Conservation (phyloP, 2,797 vertebrate genomes). For the Iguana delicatissima region DNA sequence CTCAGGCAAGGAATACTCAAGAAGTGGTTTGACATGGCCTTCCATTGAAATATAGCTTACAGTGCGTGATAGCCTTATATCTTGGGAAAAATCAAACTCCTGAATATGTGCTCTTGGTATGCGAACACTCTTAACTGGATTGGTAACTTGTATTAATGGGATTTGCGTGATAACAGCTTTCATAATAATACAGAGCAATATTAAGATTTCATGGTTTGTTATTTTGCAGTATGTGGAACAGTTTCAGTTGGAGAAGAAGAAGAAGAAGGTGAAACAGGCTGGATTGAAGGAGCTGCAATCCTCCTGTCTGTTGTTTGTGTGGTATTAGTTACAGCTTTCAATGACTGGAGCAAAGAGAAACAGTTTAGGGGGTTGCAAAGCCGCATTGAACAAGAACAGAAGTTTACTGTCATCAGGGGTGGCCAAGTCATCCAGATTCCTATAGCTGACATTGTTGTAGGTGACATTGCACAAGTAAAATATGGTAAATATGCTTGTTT, state of each 20-base stretch:
- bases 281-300: constrained; percentile 98
- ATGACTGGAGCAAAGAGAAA: constrained; percentile 99
- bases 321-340: constrained; percentile 97
- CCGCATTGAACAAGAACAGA: constrained; percentile 98
- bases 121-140: background rate
- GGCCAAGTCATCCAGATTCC: constrained; percentile 97
- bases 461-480: constrained; percentile 98
- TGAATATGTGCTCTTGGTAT: background rate
- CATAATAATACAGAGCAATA: background rate
- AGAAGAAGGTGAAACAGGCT: constrained; percentile 92
- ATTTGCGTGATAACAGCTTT: background rate
- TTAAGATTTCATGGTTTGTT: constrained; percentile 42
- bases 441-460: constrained; percentile 96
- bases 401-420: constrained; percentile 94
- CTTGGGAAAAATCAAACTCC: background rate
- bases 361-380: constrained; percentile 97
- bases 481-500: constrained; percentile 86
- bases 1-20: too few relatives aligned
- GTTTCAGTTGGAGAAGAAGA: constrained; percentile 91
- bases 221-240: constrained; percentile 89
- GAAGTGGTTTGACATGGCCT: too few relatives aligned
- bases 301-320: constrained; percentile 96
- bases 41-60: too few relatives aligned
- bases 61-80: too few relatives aligned
- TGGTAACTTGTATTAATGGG: background rate